Conservation (phyloP, 2,797 vertebrate genomes). For the Morus bassanus region DNA sequence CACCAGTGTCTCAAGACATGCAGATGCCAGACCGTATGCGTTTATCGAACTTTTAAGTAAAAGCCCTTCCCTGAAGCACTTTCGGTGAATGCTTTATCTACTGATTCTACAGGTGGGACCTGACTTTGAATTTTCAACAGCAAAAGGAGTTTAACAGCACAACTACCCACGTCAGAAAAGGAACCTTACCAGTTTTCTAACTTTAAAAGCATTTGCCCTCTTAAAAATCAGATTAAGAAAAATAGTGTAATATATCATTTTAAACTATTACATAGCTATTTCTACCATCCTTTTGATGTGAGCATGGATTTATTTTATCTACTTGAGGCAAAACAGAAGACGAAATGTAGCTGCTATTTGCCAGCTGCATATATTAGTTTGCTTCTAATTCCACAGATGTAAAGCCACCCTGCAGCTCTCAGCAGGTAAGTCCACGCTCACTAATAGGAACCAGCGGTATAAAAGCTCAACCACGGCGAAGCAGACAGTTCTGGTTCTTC, state of each 20-base stretch:
- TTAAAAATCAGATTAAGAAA: background rate
- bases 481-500: background rate
- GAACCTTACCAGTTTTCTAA: background rate
- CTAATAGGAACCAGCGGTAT: background rate
- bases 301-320: background rate
- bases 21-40: background rate
- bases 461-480: background rate
- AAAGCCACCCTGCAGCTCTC: background rate
- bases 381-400: background rate
- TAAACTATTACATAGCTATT: background rate
- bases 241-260: background rate
- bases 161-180: background rate
- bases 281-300: background rate
- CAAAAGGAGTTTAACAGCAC: background rate
- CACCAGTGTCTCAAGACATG: background rate
- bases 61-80: slow-evolving; percentile 39
- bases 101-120: background rate
- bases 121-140: background rate
- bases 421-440: background rate
- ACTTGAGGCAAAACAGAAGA: background rate
- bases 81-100: background rate
- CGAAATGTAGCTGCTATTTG: background rate
- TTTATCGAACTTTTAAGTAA: slow-evolving; percentile 1
- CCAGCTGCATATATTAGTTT: background rate
- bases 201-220: background rate